Percentiles rank a stretch among this genome's conserved stretches.
These are phyloP conservation scores for Vireo altiloquus DNA, from an alignment of 2,113 vertebrate genomes.

Conservation along the genomic window DNA sequence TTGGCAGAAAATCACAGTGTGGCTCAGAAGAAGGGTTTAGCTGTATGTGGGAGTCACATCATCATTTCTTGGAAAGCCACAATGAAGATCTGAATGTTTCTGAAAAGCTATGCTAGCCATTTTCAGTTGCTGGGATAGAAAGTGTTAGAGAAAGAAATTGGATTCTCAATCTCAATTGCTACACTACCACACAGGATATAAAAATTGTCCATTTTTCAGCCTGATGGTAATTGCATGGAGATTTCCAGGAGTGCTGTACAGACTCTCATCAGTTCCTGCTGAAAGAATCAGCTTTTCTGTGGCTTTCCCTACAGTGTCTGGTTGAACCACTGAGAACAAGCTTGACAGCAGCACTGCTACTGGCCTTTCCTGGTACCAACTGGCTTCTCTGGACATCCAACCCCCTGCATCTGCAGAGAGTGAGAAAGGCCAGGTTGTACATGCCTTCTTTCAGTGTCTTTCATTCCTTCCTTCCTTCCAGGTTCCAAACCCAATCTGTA, in stretches of 20 bases:
- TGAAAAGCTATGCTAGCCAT: constrained; percentile 35
- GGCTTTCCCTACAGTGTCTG: neutral
- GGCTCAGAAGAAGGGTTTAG: constrained; percentile 3
- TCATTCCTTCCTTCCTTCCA: neutral
- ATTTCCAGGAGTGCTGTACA: constrained; percentile 59
- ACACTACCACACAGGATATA: constrained; percentile 33
- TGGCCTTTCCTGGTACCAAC: neutral
- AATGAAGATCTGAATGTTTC: constrained; percentile 12
- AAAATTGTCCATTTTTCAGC: constrained; percentile 49
- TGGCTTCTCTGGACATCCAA: constrained; percentile 5
- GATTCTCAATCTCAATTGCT: constrained; percentile 54
- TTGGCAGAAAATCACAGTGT: neutral
- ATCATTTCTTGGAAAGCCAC: constrained; percentile 33
- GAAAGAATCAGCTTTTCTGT: constrained; percentile 22
- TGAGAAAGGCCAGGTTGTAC: constrained; percentile 34
- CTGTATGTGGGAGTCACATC: neutral
- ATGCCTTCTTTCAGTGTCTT: constrained; percentile 1
- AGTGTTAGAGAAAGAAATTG: constrained; percentile 53
- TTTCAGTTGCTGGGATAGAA: constrained; percentile 61
- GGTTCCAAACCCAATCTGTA: constrained; percentile 42
- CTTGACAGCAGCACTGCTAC: constrained; percentile 21
- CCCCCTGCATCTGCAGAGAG: neutral
- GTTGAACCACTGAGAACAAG: neutral
- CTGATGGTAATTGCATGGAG: constrained; percentile 29
- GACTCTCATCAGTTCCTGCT: constrained; percentile 10